Percentiles rank a stretch among this genome's conserved stretches.
phyloP scores from a whole-genome alignment of 2,888 invertebrate genomes.

The Ennomos fuscantarius region DNA sequence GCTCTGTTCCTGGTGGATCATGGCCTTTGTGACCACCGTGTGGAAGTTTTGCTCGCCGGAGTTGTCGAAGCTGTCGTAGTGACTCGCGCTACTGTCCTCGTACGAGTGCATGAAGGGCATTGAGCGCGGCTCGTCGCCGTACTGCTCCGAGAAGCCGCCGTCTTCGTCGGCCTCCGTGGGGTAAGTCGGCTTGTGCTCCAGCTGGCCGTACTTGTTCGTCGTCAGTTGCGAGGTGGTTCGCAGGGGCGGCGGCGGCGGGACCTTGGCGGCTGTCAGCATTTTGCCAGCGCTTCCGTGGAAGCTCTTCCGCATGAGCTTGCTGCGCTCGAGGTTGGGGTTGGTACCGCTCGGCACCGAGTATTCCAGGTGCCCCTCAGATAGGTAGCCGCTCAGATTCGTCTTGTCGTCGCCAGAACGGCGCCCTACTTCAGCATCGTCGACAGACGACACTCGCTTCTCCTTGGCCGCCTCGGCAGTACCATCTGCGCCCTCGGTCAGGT shows the following conservation, averaged over 20 bases:
- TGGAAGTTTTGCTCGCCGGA: slow-evolving; percentile 81
- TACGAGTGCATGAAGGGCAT: slow-evolving; percentile 86
- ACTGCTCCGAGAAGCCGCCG: slow-evolving; percentile 81
- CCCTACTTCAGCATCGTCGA: slow-evolving; percentile 92
- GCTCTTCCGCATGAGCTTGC: slow-evolving; percentile 95
- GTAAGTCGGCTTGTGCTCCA: slow-evolving; percentile 75
- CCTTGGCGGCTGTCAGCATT: slow-evolving; percentile 92
- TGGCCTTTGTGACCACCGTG: slow-evolving; percentile 93
- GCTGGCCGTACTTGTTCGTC: slow-evolving; percentile 87
- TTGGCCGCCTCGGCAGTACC: slow-evolving; percentile 74
- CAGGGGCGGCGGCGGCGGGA: slow-evolving; percentile 93
- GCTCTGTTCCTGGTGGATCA: slow-evolving; percentile 93
- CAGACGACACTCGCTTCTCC: slow-evolving; percentile 80
- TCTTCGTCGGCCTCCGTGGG: slow-evolving; percentile 77
- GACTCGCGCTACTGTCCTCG: slow-evolving; percentile 69
- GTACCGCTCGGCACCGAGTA: slow-evolving; percentile 87
- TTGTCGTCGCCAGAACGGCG: slow-evolving; percentile 86
- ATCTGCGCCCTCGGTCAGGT: slow-evolving; percentile 92
- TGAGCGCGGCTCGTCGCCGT: slow-evolving; percentile 86
- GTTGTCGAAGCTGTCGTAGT: slow-evolving; percentile 71
- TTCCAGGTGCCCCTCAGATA: slow-evolving; percentile 95
- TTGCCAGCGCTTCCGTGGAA: slow-evolving; percentile 94
- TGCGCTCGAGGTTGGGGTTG: slow-evolving; percentile 93
- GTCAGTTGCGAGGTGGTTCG: slow-evolving; percentile 94
- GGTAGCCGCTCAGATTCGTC: slow-evolving; percentile 89